phyloP scores from a whole-genome alignment of 2,888 invertebrate genomes.

The Hemistola chrysoprasaria region DNA sequence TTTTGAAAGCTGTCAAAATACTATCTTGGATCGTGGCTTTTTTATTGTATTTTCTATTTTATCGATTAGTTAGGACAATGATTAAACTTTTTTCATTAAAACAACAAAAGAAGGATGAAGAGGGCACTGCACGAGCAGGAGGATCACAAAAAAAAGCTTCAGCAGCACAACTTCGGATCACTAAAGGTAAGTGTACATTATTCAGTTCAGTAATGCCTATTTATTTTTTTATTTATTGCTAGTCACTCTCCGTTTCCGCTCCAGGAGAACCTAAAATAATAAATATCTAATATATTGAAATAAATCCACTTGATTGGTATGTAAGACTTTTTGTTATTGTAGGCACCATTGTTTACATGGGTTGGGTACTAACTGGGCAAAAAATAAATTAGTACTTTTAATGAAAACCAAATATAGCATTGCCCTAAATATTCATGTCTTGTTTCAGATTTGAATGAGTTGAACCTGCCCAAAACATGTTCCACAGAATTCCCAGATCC shows the following conservation, averaged over 20 bases:
- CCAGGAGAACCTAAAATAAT: too few relatives aligned
- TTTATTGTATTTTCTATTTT: constrained; percentile 61
- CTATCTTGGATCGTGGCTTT: constrained; percentile 53
- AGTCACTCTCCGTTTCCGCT: constrained; percentile 1
- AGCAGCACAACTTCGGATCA: constrained; percentile 97
- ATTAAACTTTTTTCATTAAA: constrained; percentile 99
- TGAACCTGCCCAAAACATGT: constrained; percentile 98
- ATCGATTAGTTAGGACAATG: constrained; percentile 85
- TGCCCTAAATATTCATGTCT: too few relatives aligned
- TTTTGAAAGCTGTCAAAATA: constrained; percentile 70
- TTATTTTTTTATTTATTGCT: constrained; percentile 4
- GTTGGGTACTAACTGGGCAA: too few relatives aligned
- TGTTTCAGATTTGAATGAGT: constrained; percentile 95
- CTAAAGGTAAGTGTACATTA: constrained; percentile 90
- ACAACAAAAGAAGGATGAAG: constrained; percentile 99
- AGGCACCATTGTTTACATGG: too few relatives aligned
- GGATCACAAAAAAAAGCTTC: constrained; percentile 95
- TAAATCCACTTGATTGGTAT: too few relatives aligned
- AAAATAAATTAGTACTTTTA: too few relatives aligned
- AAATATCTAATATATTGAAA: too few relatives aligned
- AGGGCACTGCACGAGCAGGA: constrained; percentile 84
- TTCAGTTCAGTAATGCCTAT: constrained; percentile 25
- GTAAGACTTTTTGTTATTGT: too few relatives aligned
- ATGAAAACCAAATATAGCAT: too few relatives aligned
- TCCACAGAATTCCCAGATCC: constrained; percentile 97